Evolutionary conservation across 2,797 vertebrate genomes (phyloP).

Genomic region (Falco concolor): DNA sequence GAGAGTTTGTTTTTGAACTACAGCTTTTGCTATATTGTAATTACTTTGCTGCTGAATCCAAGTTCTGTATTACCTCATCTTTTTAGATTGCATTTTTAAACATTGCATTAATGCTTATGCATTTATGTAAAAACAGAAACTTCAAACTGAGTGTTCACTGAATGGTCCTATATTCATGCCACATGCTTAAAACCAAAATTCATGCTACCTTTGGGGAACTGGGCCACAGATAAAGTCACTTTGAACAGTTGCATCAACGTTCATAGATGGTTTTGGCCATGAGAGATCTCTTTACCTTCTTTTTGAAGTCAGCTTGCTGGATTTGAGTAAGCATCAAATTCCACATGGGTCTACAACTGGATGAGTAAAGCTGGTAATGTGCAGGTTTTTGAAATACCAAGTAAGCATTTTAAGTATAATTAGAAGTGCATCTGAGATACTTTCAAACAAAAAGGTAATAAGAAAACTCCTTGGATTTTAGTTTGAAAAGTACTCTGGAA

Average conservation of each 20-base stretch:
- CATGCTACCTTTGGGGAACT: background rate
- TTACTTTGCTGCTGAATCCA: background rate
- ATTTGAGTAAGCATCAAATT: background rate
- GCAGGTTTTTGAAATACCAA: background rate
- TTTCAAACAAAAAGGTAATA: background rate
- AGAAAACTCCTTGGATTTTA: background rate
- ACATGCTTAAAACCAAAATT: background rate
- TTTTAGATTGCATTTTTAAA: background rate
- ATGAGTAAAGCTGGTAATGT: background rate
- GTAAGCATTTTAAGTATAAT: background rate
- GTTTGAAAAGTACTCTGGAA: background rate
- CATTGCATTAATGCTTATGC: background rate
- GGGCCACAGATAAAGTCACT: background rate
- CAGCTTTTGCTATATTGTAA: background rate
- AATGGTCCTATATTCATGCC: background rate
- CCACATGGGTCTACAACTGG: fast-evolving
- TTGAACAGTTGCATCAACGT: background rate
- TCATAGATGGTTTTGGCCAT: background rate
- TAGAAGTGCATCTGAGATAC: background rate
- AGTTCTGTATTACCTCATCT: background rate
- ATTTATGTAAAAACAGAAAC: background rate
- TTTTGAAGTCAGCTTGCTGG: background rate
- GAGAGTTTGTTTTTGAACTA: background rate
- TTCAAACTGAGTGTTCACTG: background rate
- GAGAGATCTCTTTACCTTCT: background rate